phyloP scores from a whole-genome alignment of 2,113 vertebrate species.

The Myodes glareolus region DNA sequence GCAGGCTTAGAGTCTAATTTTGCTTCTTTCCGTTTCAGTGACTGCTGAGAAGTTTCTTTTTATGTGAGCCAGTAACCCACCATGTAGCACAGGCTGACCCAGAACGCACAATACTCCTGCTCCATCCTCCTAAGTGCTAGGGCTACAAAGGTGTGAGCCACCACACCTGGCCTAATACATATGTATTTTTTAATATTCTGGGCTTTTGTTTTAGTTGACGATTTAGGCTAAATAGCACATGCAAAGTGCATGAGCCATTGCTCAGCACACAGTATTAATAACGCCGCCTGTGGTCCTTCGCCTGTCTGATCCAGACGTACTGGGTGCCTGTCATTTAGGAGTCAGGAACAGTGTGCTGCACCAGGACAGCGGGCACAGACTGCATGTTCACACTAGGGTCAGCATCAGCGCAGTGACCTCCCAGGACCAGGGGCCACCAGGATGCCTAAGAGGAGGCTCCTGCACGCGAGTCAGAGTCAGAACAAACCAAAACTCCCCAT shows the following conservation, averaged over 20 bases:
- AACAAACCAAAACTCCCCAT: not conserved
- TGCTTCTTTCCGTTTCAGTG: not conserved
- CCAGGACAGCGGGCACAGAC: not conserved
- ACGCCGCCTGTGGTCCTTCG: not conserved
- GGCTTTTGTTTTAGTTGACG: not conserved
- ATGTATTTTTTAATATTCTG: not conserved
- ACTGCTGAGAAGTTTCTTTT: not conserved
- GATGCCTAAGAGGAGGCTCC: not conserved
- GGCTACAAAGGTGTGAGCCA: not conserved
- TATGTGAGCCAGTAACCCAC: not conserved
- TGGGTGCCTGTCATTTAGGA: not conserved
- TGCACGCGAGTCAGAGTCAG: not conserved
- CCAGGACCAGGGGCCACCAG: not conserved
- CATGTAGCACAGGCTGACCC: not conserved
- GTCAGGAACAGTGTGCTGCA: not conserved
- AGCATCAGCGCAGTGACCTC: not conserved
- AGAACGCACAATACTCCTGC: not conserved
- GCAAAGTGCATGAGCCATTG: not conserved
- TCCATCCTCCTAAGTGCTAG: not conserved
- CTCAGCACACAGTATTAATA: not conserved
- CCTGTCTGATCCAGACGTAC: not conserved
- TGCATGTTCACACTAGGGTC: not conserved
- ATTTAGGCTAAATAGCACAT: not conserved
- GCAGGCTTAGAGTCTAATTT: not conserved
- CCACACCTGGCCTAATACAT: not conserved